Conservation (phyloP, 2,797 vertebrate species). For the Pteropus rufus region DNA sequence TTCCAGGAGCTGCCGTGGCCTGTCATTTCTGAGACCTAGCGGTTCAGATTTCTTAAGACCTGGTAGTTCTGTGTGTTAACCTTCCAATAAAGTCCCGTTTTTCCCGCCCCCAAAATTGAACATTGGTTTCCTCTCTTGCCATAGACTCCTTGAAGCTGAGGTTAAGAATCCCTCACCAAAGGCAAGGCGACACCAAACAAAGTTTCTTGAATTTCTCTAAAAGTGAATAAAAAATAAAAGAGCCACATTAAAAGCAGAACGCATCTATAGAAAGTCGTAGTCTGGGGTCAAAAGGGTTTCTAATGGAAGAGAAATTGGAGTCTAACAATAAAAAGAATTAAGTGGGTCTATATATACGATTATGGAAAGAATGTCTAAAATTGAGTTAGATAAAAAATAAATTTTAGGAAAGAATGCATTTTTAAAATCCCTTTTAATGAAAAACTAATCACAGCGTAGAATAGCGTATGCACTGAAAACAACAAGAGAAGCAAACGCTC, state of each 20-base stretch:
- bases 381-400: not conserved
- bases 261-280: not conserved
- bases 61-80: not conserved
- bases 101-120: not conserved
- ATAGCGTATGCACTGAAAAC: not conserved
- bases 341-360: not conserved
- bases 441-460: not conserved
- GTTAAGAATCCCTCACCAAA: slow-evolving; percentile 6
- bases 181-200: not conserved
- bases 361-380: not conserved
- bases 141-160: not conserved
- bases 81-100: not conserved
- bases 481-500: not conserved
- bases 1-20: not conserved
- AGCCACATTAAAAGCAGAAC: not conserved
- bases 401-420: not conserved
- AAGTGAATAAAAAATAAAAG: slow-evolving; percentile 13
- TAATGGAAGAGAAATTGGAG: not conserved
- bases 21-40: not conserved
- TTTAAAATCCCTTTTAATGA: not conserved
- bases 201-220: not conserved
- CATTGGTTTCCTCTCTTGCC: slow-evolving; percentile 7
- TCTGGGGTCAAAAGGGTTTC: not conserved
- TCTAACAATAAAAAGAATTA: not conserved
- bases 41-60: not conserved